Conservation (phyloP, 2,797 vertebrate species). For the Prionace glauca region DNA sequence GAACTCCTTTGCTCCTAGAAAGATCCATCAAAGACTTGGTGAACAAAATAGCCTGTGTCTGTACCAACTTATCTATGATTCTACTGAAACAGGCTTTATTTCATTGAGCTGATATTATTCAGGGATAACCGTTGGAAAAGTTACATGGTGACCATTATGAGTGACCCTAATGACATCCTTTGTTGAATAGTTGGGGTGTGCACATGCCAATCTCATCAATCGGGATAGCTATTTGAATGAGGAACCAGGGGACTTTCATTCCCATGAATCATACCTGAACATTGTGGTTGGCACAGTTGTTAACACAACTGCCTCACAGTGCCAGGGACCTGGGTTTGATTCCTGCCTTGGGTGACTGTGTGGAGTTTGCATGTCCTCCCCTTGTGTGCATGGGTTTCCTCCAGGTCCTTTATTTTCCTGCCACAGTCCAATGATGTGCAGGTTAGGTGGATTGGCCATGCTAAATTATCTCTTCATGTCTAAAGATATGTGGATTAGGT, state of each 20-base stretch:
- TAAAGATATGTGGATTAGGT: too few species aligned
- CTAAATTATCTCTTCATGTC: too few species aligned
- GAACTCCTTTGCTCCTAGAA: neutral
- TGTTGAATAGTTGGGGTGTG: neutral
- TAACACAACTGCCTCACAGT: too few species aligned
- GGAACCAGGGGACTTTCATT: neutral
- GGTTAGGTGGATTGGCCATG: too few species aligned
- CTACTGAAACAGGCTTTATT: neutral
- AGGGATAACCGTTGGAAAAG: neutral
- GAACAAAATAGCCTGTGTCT: neutral
- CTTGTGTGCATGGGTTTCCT: too few species aligned
- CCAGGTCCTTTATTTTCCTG: too few species aligned
- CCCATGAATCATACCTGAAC: neutral
- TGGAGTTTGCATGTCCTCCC: too few species aligned
- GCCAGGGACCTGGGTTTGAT: too few species aligned
- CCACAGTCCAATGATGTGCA: too few species aligned
- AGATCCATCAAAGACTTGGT: neutral
- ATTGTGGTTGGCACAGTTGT: too few species aligned
- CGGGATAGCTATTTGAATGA: neutral
- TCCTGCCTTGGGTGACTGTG: too few species aligned
- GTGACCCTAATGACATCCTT: neutral
- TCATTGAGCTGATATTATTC: neutral
- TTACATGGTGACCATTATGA: neutral
- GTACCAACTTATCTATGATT: neutral
- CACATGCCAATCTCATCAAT: neutral